Base-by-base conservation (phyloP, 2,113 vertebrate species). In the Erythrolamprus reginae region DNA sequence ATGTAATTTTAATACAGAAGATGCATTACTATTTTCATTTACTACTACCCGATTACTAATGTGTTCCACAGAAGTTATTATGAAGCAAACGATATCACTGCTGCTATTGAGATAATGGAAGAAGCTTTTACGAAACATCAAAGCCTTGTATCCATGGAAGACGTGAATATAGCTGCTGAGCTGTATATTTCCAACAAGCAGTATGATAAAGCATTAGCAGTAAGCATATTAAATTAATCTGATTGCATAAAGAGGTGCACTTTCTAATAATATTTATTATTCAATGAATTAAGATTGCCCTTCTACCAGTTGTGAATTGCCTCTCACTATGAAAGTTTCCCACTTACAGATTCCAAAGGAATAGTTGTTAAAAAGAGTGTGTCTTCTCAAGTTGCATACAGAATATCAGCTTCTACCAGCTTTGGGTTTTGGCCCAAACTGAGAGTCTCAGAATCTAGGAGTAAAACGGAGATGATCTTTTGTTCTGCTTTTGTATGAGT, bases 131-230 rank as follows among this genome's bases (percentile, higher is more conserved):
- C 82, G 3, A 98, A 99, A 70, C 98, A 99, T 95, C 98, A 98
- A 6, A 94, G 93, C 92, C 97, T 99, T 2, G 98, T 99, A 82
- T 98, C 97, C 0, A 98, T 98, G 95, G 98, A 99, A 95, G 97
- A 98, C 88, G 96, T 99, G 56, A 99, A 99, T 95, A 99, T 99
- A 89, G 98, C 99, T 4, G 98, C 98, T 2, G 99, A 99, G 65
- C 97, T 99, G 0, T 98, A 98, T 90, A 98, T 99, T 91, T 97
- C 98, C 92, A 99, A 97, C 96, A 98, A 97, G 4, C 98, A 99
- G 90, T 98, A 99, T 58, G 96, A 95, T 92, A 98, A 98, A 95
- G 98, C 98, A 9, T 90, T 99, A 94, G 97, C 98, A 98, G 98
- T 99, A 95, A n/a, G 91, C 50, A 17, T 7, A 5, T n/a, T 87